Evolutionary conservation across 2,797 vertebrate species (phyloP).

Genomic region (Synanceia verrucosa): DNA sequence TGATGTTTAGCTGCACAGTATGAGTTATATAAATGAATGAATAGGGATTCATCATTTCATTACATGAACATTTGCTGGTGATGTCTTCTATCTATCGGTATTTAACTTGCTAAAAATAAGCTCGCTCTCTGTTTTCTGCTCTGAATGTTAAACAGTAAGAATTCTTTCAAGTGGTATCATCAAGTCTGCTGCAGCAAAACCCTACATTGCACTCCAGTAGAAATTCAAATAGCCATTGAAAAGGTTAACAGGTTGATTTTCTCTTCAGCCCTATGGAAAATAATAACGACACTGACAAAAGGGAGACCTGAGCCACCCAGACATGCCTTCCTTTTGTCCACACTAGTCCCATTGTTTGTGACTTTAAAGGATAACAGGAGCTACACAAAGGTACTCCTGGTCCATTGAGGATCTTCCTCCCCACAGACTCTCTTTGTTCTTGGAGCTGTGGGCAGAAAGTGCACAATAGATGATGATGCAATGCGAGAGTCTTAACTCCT

Average conservation of each 20-base stretch:
- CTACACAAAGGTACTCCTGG: conserved; percentile 61
- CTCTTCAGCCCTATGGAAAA: conserved; percentile 22
- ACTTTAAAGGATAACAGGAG: conserved; percentile 72
- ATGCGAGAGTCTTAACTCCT: conserved; percentile 59
- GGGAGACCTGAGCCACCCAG: conserved; percentile 50
- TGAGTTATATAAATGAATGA: conserved; percentile 37
- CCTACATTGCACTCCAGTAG: not conserved
- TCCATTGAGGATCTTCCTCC: conserved; percentile 61
- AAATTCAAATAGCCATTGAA: conserved; percentile 29
- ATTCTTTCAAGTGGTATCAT: conserved; percentile 41
- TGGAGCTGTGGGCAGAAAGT: conserved; percentile 57
- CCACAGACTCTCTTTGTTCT: conserved; percentile 70
- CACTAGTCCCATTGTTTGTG: conserved; percentile 69
- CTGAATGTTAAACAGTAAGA: not conserved
- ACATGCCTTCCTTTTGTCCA: conserved; percentile 62
- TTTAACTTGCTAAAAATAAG: conserved; percentile 7
- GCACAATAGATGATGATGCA: conserved; percentile 77
- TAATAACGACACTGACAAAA: conserved; percentile 42
- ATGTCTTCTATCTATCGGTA: not conserved
- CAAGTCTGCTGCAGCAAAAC: conserved; percentile 2
- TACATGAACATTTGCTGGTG: conserved; percentile 10
- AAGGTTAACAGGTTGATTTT: conserved; percentile 41
- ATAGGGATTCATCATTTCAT: conserved; percentile 19
- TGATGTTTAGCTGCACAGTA: conserved; percentile 9
- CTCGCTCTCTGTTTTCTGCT: conserved; percentile 5